Conservation (phyloP, 2,113 vertebrate genomes). For the Paedocypris sp. region DNA sequence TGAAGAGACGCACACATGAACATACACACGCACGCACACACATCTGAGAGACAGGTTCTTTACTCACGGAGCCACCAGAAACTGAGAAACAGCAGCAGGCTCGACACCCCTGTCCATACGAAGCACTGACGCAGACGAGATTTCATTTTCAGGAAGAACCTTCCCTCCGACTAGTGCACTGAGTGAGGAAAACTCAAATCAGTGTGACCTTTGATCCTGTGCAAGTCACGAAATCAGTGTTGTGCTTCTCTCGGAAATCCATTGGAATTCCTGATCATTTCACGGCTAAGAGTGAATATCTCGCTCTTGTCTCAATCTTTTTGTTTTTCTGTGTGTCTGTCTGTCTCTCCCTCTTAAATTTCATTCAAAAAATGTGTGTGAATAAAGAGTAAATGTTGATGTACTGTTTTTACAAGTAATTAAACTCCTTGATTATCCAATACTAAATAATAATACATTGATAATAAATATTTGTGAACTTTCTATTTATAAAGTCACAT, state of each 20-base stretch:
- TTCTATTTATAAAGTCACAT: too few relatives aligned
- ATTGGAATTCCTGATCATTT: too few relatives aligned
- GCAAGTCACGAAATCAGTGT: neutral
- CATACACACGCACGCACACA: neutral
- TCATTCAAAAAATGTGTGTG: too few relatives aligned
- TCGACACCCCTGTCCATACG: conserved; percentile 4
- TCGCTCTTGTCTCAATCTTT: neutral
- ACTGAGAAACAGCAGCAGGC: conserved; percentile 30
- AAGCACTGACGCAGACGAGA: neutral
- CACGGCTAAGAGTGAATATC: neutral
- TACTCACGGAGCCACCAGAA: conserved; percentile 38
- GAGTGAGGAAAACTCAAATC: neutral
- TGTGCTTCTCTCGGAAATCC: neutral
- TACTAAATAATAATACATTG: too few relatives aligned
- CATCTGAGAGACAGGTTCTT: neutral
- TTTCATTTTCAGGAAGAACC: conserved; percentile 10
- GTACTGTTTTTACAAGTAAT: too few relatives aligned
- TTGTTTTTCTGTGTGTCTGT: too few relatives aligned
- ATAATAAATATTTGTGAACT: too few relatives aligned
- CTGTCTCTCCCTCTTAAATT: too few relatives aligned
- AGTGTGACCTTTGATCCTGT: conserved; percentile 1
- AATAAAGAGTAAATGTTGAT: too few relatives aligned
- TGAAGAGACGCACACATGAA: neutral
- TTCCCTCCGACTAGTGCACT: neutral
- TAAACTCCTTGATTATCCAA: too few relatives aligned